Conservation (phyloP, 2,888 invertebrate genomes). For the Theodoxus fluviatilis region DNA sequence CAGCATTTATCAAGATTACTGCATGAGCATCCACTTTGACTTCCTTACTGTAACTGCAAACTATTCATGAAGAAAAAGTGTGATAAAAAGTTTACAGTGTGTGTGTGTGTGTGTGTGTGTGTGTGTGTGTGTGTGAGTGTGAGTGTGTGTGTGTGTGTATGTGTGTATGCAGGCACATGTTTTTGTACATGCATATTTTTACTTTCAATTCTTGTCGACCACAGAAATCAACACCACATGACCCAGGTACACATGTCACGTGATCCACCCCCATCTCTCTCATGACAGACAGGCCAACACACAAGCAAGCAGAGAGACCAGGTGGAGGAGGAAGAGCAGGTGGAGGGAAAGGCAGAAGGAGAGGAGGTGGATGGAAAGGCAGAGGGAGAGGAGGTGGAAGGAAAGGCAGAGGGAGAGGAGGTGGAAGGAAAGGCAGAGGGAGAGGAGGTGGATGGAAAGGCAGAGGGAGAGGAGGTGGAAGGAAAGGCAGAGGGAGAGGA, state of each 20-base stretch:
- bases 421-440: neutral
- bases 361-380: neutral
- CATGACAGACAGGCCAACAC: neutral
- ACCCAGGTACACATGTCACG: neutral
- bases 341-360: neutral
- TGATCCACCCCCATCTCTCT: neutral
- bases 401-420: neutral
- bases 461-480: neutral
- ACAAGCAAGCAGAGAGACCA: neutral
- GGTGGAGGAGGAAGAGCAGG: constrained; percentile 6
- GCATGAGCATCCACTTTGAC: too few relatives aligned
- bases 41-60: too few relatives aligned
- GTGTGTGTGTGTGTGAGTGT: constrained; percentile 16
- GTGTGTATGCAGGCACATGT: neutral
- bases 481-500: neutral
- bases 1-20: too few relatives aligned
- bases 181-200: neutral
- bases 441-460: neutral
- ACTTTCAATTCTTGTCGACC: neutral
- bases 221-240: neutral
- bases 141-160: neutral
- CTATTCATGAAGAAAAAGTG: too few relatives aligned
- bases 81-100: too few relatives aligned
- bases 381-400: neutral
- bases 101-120: constrained; percentile 16